phyloP scores from a whole-genome alignment of 1,140 invertebrate species.

The Odontomachus brunneus region DNA sequence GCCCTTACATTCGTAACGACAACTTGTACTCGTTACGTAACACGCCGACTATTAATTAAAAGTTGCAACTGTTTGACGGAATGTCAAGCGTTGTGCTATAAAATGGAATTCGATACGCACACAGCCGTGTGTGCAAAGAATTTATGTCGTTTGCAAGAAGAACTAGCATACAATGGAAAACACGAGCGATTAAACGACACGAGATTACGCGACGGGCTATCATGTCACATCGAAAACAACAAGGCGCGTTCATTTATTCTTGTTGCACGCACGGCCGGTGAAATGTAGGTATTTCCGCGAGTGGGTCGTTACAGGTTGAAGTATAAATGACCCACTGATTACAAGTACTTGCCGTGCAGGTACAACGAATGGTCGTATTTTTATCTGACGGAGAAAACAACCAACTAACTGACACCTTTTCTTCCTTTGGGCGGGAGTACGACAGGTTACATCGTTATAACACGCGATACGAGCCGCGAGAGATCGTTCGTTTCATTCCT shows the following conservation, averaged over 20 bases:
- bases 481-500: slow-evolving; percentile 26
- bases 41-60: slow-evolving; percentile 54
- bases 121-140: background rate
- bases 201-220: background rate
- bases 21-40: background rate
- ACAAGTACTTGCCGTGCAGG: slow-evolving; percentile 44
- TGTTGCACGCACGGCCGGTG: background rate
- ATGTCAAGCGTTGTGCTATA: background rate
- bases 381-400: slow-evolving; percentile 26
- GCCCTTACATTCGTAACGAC: slow-evolving; percentile 52
- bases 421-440: background rate
- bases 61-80: background rate
- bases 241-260: background rate
- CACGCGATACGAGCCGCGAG: slow-evolving; percentile 26
- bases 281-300: slow-evolving; percentile 55
- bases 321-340: slow-evolving; percentile 47
- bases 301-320: slow-evolving; percentile 40
- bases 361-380: slow-evolving; percentile 24
- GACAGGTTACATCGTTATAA: slow-evolving; percentile 11
- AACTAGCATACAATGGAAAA: background rate
- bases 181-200: slow-evolving; percentile 14
- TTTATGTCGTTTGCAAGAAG: background rate
- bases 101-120: background rate
- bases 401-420: background rate
- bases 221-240: background rate